Evolutionary conservation across 2,888 invertebrate genomes (phyloP).

Genomic region (Drosophila formosana): DNA sequence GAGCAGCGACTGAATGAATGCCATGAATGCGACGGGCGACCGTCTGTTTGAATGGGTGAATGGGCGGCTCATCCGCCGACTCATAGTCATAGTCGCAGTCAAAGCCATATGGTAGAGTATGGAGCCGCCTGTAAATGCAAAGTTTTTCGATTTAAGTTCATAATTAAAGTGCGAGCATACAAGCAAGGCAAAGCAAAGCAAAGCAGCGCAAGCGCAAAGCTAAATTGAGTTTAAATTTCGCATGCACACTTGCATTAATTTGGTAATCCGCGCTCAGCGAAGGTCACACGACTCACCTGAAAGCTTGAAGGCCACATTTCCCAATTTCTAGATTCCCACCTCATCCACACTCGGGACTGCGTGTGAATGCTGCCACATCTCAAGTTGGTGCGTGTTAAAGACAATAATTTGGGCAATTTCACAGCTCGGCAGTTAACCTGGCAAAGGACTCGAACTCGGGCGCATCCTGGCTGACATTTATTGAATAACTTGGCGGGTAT

Average conservation of each 20-base stretch:
- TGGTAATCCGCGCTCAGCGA: constrained; percentile 44
- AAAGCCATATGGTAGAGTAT: constrained; percentile 3
- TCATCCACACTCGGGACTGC: background rate
- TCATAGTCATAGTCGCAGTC: constrained; percentile 19
- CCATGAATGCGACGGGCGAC: constrained; percentile 36
- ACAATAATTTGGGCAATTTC: constrained; percentile 71
- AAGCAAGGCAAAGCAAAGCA: background rate
- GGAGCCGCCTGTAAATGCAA: constrained; percentile 51
- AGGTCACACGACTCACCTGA: constrained; percentile 58
- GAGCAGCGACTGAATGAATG: constrained; percentile 41
- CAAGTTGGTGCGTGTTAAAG: constrained; percentile 59
- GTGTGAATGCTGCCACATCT: constrained; percentile 1
- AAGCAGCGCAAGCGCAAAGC: constrained; percentile 49
- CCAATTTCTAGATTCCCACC: constrained; percentile 11
- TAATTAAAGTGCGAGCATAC: constrained; percentile 68
- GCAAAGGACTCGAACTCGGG: constrained; percentile 36
- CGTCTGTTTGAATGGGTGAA: constrained; percentile 53
- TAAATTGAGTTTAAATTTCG: constrained; percentile 77
- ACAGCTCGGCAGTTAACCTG: constrained; percentile 55
- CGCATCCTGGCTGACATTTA: constrained; percentile 63
- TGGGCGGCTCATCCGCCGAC: constrained; percentile 27
- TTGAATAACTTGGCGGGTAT: constrained; percentile 73
- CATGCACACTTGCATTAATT: constrained; percentile 61
- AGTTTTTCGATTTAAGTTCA: constrained; percentile 81
- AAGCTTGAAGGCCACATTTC: constrained; percentile 26